Conservation (phyloP, 2,888 invertebrate species). For the Cryptocephalus primarius region DNA sequence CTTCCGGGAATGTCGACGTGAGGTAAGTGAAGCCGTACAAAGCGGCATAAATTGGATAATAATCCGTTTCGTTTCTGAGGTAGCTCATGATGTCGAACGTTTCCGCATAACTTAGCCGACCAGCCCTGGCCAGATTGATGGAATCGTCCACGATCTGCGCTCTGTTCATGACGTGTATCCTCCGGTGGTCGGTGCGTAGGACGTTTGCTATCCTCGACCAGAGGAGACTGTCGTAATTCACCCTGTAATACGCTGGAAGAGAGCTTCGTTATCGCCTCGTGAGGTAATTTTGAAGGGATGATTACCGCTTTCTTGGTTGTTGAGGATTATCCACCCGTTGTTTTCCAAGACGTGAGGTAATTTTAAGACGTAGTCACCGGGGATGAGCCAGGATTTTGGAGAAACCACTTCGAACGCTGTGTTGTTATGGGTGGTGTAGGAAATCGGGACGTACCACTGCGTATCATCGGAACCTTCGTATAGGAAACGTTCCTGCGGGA, state of each 20-base stretch:
- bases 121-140: slow-evolving; percentile 57
- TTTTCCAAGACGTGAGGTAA: slow-evolving; percentile 5
- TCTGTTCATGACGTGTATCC: slow-evolving; percentile 54
- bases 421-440: slow-evolving; percentile 36
- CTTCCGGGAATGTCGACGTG: slow-evolving; percentile 7
- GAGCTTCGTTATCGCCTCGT: neutral
- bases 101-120: slow-evolving; percentile 44
- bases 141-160: slow-evolving; percentile 75
- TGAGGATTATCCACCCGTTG: slow-evolving; percentile 19
- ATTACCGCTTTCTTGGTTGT: slow-evolving; percentile 18
- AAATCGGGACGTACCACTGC: slow-evolving; percentile 42
- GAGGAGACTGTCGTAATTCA: slow-evolving; percentile 49
- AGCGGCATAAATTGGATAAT: slow-evolving; percentile 69
- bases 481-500: neutral
- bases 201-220: slow-evolving; percentile 43
- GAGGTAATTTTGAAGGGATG: neutral
- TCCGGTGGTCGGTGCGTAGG: slow-evolving; percentile 31
- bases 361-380: slow-evolving; percentile 4
- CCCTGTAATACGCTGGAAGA: slow-evolving; percentile 50
- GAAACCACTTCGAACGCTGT: slow-evolving; percentile 31
- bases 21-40: slow-evolving; percentile 36
- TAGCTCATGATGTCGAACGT: slow-evolving; percentile 58
- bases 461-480: slow-evolving; percentile 2
- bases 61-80: slow-evolving; percentile 53
- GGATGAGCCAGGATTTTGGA: slow-evolving; percentile 27